phyloP scores from a whole-genome alignment of 2,113 vertebrate genomes.

The Peucedramus taeniatus region DNA sequence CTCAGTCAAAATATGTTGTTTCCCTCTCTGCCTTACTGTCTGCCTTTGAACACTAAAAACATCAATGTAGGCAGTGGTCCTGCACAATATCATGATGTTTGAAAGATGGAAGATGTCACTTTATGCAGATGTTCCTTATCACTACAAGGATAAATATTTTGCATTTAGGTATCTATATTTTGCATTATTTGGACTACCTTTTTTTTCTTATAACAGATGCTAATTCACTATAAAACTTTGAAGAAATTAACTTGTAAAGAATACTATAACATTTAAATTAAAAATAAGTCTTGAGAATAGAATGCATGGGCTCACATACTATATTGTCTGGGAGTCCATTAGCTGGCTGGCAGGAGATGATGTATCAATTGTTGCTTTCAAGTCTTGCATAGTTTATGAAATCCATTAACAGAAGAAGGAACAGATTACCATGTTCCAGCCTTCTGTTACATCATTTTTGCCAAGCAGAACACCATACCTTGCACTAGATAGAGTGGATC shows the following conservation, averaged over 20 bases:
- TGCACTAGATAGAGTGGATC: not conserved
- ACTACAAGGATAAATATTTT: not conserved
- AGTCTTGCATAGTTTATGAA: not conserved
- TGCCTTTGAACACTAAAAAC: not conserved
- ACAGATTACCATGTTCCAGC: not conserved
- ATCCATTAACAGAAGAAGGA: not conserved
- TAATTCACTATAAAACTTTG: not conserved
- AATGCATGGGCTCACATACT: not conserved
- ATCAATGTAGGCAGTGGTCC: not conserved
- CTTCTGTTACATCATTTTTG: not conserved
- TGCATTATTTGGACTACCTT: not conserved
- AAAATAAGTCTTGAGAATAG: not conserved
- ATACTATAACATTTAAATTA: not conserved
- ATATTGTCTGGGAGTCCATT: not conserved
- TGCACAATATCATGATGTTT: not conserved
- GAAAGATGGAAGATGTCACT: not conserved
- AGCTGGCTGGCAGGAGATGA: not conserved
- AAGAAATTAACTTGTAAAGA: not conserved
- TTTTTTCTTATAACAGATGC: not conserved
- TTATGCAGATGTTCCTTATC: not conserved
- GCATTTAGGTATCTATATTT: not conserved
- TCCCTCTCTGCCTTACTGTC: not conserved
- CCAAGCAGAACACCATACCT: not conserved
- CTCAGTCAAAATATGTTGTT: not conserved
- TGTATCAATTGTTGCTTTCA: not conserved